Conservation (phyloP, 2,113 vertebrate species). For the Toxotes chatareus region DNA sequence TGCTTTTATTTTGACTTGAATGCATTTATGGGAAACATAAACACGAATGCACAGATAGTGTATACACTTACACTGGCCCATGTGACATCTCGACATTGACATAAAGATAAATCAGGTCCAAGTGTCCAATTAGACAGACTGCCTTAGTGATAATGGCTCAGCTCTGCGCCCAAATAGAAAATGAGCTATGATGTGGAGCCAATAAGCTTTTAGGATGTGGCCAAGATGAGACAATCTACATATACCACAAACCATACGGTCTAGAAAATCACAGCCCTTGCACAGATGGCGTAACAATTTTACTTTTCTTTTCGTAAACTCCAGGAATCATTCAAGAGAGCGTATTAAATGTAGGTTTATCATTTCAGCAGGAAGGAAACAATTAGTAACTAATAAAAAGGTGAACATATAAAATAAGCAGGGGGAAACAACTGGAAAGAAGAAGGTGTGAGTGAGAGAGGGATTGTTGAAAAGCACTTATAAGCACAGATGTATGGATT, state of each 20-base stretch:
- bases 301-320: not conserved
- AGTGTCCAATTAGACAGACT: constrained; percentile 22
- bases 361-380: not conserved
- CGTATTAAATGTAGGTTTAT: not conserved
- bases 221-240: not conserved
- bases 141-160: constrained; percentile 13
- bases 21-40: constrained; percentile 4
- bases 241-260: not conserved
- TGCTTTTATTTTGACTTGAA: not conserved
- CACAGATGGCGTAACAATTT: not conserved
- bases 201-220: constrained; percentile 4
- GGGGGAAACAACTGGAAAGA: not conserved
- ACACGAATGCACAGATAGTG: not conserved
- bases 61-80: not conserved
- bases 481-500: constrained; percentile 42
- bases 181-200: not conserved
- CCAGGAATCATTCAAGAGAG: not conserved
- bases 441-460: not conserved
- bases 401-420: not conserved
- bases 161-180: not conserved
- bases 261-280: not conserved
- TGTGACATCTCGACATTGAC: not conserved
- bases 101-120: constrained; percentile 8
- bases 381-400: not conserved
- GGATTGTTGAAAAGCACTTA: constrained; percentile 7